Conservation (phyloP, 2,888 invertebrate genomes). For the Coecobrya sp. region DNA sequence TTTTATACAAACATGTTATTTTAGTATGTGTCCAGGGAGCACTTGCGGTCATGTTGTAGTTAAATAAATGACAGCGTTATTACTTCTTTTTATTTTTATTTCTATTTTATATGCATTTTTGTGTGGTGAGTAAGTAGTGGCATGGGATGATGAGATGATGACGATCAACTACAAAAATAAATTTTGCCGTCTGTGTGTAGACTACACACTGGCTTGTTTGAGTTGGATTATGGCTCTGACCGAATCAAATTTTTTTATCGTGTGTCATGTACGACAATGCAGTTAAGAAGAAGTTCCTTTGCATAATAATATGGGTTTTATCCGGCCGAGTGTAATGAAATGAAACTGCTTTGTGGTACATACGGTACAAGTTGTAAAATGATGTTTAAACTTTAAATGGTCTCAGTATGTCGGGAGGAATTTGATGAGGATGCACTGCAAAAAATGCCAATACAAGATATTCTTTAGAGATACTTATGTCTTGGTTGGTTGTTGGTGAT, state of each 20-base stretch:
- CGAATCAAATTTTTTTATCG: not conserved
- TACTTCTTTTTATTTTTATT: conserved; percentile 12
- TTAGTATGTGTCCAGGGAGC: conserved; percentile 7
- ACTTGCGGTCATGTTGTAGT: conserved; percentile 1
- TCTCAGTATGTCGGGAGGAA: conserved; percentile 17
- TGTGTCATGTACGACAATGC: not conserved
- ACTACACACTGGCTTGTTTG: not conserved
- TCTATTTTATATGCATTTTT: conserved; percentile 15
- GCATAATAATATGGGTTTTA: not conserved
- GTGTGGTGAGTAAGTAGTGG: conserved; percentile 4
- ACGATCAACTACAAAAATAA: conserved; percentile 36
- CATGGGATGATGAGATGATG: not conserved
- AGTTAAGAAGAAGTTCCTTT: not conserved
- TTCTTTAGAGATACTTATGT: not conserved
- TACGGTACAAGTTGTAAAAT: conserved; percentile 41
- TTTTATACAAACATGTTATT: not conserved
- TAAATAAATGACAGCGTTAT: conserved; percentile 19
- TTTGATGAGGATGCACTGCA: conserved; percentile 16
- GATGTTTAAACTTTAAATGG: conserved; percentile 25
- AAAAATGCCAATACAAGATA: not conserved
- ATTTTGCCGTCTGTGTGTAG: not conserved
- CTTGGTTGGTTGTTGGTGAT: not conserved
- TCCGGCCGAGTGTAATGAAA: not conserved
- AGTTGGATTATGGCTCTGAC: too few species aligned
- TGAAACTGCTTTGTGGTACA: not conserved